Evolutionary conservation across 2,797 vertebrate genomes (phyloP), one percentile per base, ranked within the genome.

Genomic region (Mionectes olivaceus): DNA sequence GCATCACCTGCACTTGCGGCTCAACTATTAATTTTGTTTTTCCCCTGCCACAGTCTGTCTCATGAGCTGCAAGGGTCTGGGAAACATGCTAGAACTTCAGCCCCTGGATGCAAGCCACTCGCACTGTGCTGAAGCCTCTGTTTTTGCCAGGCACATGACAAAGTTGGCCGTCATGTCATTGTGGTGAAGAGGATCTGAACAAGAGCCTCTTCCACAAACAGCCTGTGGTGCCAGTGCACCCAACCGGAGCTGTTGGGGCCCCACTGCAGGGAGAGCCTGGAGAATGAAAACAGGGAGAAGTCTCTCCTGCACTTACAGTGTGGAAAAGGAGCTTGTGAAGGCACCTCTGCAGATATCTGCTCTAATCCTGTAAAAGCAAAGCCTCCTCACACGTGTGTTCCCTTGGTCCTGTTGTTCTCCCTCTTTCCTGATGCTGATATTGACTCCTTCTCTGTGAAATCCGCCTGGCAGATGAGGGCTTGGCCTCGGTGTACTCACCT

Each of bases 351-450:
- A 77, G 44, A 1, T 13, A 4, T 9, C 43, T 43, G 22, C 7
- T 74, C 49, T 32, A 64, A 55, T 11, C n/a, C 69, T 69, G 37
- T 0, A 0, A 44, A 67, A 56, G 7, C 32, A 59, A 69, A 83
- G 17, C 24, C 43, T 69, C 25, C 41, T 8, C 35, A 9, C 5
- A 1, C 0, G 0, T 1, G 4, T 44, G 30, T 74, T 56, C 22
- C 55, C 39, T 59, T 3, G 8, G 21, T 76, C 64, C 52, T n/a
- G 19, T 9, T 10, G 1, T 11, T 50, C 24, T 73, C 25, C 30
- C 1, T 6, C 41, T 89, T 24, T 43, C 32, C 52, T 28, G 6
- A 10, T 76, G 23, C 32, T 0, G 0, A 1, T 7, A n/a, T 2
- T 28, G 35, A 25, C 13, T 44, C 52, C 70, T 67, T 79, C 60